phyloP scores from a whole-genome alignment of 2,888 invertebrate species.

The Crematogaster levior region DNA sequence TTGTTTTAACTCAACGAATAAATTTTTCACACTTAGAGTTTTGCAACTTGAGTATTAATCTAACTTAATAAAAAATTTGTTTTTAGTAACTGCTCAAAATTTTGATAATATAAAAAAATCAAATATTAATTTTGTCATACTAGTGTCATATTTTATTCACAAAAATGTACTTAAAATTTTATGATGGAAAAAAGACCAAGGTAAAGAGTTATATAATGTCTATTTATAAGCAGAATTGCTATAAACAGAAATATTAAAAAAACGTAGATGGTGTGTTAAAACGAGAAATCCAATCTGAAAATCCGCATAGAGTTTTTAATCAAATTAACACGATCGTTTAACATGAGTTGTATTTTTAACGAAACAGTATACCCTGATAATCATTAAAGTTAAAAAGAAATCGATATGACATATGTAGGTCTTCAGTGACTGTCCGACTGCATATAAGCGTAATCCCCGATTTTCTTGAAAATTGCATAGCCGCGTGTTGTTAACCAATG shows the following conservation, averaged over 20 bases:
- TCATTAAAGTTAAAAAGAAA: constrained; percentile 60
- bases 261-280: constrained; percentile 27
- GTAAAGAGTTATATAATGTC: not conserved
- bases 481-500: constrained; percentile 90
- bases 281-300: constrained; percentile 17
- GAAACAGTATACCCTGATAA: constrained; percentile 51
- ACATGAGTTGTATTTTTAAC: constrained; percentile 56
- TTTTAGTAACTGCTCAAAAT: constrained; percentile 1
- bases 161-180: constrained; percentile 9
- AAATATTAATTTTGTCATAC: not conserved
- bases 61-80: not conserved
- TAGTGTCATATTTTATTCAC: not conserved
- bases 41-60: not conserved
- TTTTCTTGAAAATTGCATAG: constrained; percentile 34
- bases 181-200: not conserved
- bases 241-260: not conserved
- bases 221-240: constrained; percentile 1
- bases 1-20: not conserved
- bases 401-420: constrained; percentile 54
- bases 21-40: not conserved
- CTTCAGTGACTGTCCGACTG: constrained; percentile 56
- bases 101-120: not conserved
- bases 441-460: constrained; percentile 47
- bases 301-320: constrained; percentile 58
- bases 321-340: constrained; percentile 63